Percentiles rank a stretch among this genome's conserved stretches.
phyloP scores from a whole-genome alignment of 2,888 invertebrate genomes.

The Rotaria socialis region DNA sequence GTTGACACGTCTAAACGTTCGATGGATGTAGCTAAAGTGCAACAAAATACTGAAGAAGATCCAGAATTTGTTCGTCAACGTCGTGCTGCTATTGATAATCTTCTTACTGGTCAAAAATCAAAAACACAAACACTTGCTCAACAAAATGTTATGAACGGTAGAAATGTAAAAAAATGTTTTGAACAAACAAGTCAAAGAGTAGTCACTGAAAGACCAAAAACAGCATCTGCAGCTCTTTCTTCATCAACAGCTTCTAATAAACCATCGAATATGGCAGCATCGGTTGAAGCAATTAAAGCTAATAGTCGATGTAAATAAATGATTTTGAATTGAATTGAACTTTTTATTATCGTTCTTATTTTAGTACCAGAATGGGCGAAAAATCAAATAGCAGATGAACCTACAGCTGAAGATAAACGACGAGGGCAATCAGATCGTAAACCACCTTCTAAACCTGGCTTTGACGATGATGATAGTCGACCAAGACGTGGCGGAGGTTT shows the following conservation, averaged over 20 bases:
- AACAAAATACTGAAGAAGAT: constrained; percentile 11
- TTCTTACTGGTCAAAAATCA: background rate
- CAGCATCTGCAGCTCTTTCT: background rate
- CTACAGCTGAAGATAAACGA: background rate
- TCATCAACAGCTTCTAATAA: background rate
- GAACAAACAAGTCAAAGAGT: background rate
- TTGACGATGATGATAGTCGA: background rate
- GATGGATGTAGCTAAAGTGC: background rate
- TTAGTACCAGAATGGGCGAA: constrained; percentile 30
- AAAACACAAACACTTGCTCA: constrained; percentile 9
- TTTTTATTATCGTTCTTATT: background rate
- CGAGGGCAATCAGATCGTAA: background rate
- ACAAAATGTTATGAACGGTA: background rate
- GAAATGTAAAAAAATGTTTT: background rate
- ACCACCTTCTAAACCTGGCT: background rate
- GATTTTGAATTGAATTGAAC: background rate
- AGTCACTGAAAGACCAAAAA: background rate
- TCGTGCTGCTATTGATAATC: constrained; percentile 17
- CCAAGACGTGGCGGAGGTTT: background rate
- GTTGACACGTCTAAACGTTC: constrained; percentile 14
- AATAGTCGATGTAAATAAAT: background rate
- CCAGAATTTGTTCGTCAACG: constrained; percentile 23
- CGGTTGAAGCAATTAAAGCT: background rate
- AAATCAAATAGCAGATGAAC: background rate
- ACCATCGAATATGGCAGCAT: background rate